Conservation (phyloP, 2,113 vertebrate genomes). For the Anolis carolinensis region DNA sequence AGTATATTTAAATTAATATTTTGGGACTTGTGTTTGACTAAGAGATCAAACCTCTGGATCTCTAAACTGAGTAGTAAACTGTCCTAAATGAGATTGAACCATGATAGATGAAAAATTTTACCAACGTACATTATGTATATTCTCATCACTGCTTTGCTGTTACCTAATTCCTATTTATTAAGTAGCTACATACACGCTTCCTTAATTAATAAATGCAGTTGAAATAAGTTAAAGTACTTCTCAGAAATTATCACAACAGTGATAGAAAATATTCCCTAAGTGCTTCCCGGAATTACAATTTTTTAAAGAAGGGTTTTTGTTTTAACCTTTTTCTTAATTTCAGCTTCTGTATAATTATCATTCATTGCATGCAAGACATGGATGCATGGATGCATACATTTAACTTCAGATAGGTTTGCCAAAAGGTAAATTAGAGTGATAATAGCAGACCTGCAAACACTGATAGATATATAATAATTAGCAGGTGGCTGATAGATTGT, state of each 20-base stretch:
- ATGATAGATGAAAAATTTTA: conserved; percentile 30
- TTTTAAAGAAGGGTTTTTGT: conserved; percentile 41
- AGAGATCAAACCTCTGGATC: not conserved
- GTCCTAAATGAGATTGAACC: not conserved
- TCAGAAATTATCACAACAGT: conserved; percentile 62
- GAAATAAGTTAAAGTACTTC: conserved; percentile 57
- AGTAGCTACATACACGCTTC: conserved; percentile 56
- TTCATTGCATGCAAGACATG: conserved; percentile 17
- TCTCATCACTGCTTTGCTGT: conserved; percentile 6
- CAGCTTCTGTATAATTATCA: conserved; percentile 1
- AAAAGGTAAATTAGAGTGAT: conserved; percentile 50
- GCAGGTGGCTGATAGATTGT: conserved; percentile 28
- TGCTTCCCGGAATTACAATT: conserved; percentile 63
- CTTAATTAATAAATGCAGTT: conserved; percentile 56
- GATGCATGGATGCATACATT: conserved; percentile 7
- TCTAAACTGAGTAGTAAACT: not conserved
- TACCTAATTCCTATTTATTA: not conserved
- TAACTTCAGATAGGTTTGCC: conserved; percentile 32
- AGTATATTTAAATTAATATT: not conserved
- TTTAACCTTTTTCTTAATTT: conserved; percentile 40
- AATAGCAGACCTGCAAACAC: conserved; percentile 39
- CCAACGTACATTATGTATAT: not conserved
- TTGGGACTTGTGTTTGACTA: not conserved
- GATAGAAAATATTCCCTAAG: conserved; percentile 55
- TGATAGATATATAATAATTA: not conserved